A percentile compares a stretch with the other conserved stretches of the same genome.
These are phyloP conservation scores for Pyrochroa serraticornis DNA, from an alignment of 2,888 invertebrate species.

Conservation along the genomic window DNA sequence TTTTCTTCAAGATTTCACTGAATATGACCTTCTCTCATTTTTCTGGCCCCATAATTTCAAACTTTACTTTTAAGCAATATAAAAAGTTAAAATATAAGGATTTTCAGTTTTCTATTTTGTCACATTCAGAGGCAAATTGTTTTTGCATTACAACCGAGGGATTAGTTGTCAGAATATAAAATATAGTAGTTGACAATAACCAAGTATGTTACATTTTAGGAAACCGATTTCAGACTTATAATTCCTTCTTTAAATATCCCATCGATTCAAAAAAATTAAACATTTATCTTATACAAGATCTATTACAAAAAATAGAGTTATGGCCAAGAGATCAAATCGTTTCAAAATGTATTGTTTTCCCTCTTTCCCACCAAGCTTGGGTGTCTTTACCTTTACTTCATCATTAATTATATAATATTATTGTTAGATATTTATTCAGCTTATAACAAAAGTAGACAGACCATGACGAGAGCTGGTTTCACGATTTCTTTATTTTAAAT, in stretches of 20 bases:
- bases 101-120: not conserved
- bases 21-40: not conserved
- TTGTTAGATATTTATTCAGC: too few relatives aligned
- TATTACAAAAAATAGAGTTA: not conserved
- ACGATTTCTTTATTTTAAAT: too few relatives aligned
- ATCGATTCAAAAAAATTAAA: slow-evolving; percentile 4
- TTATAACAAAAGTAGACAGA: too few relatives aligned
- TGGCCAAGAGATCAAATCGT: not conserved
- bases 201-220: not conserved
- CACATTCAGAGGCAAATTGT: not conserved
- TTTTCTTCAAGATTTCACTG: not conserved
- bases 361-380: slow-evolving; percentile 3
- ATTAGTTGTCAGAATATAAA: not conserved
- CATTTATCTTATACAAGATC: slow-evolving; percentile 1
- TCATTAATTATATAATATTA: not conserved
- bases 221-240: not conserved
- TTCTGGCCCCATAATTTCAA: slow-evolving; percentile 2
- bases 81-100: not conserved
- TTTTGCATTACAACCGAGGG: not conserved
- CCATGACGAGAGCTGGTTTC: too few relatives aligned
- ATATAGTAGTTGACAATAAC: not conserved
- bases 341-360: slow-evolving; percentile 7
- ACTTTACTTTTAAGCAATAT: slow-evolving; percentile 2
- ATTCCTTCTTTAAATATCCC: slow-evolving; percentile 2
- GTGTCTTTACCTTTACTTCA: slow-evolving; percentile 9